These are phyloP conservation scores for Lynx canadensis DNA, from an alignment of 2,113 vertebrate species.

Conservation along the genomic window DNA sequence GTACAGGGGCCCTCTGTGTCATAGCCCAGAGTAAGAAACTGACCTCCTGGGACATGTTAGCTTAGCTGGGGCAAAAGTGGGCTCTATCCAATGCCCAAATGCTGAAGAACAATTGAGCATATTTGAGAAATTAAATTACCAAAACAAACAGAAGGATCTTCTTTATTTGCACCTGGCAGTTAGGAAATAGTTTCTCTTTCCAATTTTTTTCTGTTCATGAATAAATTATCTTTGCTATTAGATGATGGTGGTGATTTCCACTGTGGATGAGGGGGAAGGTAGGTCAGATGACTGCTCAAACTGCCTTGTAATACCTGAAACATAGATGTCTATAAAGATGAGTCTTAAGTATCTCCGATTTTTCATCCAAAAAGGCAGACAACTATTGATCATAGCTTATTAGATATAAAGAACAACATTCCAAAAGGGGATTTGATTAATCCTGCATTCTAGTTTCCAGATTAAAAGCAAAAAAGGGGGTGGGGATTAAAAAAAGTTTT, in stretches of 20 bases:
- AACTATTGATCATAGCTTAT: neutral
- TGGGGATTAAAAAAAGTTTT: neutral
- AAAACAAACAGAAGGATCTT: constrained; percentile 41
- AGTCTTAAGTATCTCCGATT: neutral
- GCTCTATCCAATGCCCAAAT: constrained; percentile 21
- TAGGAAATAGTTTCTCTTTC: neutral
- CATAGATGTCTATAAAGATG: neutral
- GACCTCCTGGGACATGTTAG: neutral
- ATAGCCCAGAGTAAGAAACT: neutral
- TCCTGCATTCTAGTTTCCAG: neutral
- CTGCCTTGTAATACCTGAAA: neutral
- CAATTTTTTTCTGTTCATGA: neutral
- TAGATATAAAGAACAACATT: neutral
- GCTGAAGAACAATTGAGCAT: neutral
- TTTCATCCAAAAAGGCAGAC: neutral
- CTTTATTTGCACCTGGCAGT: neutral
- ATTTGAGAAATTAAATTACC: constrained; percentile 24
- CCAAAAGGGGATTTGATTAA: neutral
- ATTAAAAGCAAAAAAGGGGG: neutral
- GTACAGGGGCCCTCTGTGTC: neutral
- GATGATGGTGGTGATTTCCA: neutral
- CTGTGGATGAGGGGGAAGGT: neutral
- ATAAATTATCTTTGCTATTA: constrained; percentile 23
- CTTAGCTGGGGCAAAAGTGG: neutral
- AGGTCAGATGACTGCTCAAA: neutral